Percentiles rank a stretch among this genome's conserved stretches.
Conservation (phyloP, 2,888 invertebrate genomes). For the Altica lythri region DNA sequence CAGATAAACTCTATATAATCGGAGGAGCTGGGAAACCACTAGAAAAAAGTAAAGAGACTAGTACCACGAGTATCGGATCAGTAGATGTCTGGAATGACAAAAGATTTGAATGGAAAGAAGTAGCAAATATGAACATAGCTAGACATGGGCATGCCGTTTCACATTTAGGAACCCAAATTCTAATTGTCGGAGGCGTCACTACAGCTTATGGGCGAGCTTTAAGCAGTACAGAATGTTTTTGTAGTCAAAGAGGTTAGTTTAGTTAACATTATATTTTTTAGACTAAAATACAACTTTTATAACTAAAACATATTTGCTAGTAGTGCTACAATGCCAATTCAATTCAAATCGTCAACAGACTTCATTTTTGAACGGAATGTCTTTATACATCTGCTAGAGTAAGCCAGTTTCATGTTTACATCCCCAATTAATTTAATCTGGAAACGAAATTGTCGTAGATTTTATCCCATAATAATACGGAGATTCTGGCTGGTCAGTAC, state of each 20-base stretch:
- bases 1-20: constrained; percentile 67
- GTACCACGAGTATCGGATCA: constrained; percentile 61
- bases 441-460: too few relatives aligned
- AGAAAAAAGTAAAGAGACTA: constrained; percentile 46
- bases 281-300: too few relatives aligned
- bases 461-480: too few relatives aligned
- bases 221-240: constrained; percentile 70
- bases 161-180: constrained; percentile 67
- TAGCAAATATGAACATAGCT: constrained; percentile 67
- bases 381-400: too few relatives aligned
- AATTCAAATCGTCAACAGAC: too few relatives aligned
- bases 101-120: constrained; percentile 62
- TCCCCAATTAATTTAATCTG: too few relatives aligned
- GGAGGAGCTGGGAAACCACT: constrained; percentile 68
- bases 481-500: too few relatives aligned
- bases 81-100: constrained; percentile 67
- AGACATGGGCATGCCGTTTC: constrained; percentile 70
- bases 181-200: constrained; percentile 70
- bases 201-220: constrained; percentile 68
- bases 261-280: too few relatives aligned
- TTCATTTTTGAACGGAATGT: too few relatives aligned
- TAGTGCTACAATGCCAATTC: too few relatives aligned
- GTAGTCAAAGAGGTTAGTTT: constrained; percentile 61
- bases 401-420: too few relatives aligned
- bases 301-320: too few relatives aligned